Conservation (phyloP, 2,888 invertebrate species). For the Hyppa rectilinea region DNA sequence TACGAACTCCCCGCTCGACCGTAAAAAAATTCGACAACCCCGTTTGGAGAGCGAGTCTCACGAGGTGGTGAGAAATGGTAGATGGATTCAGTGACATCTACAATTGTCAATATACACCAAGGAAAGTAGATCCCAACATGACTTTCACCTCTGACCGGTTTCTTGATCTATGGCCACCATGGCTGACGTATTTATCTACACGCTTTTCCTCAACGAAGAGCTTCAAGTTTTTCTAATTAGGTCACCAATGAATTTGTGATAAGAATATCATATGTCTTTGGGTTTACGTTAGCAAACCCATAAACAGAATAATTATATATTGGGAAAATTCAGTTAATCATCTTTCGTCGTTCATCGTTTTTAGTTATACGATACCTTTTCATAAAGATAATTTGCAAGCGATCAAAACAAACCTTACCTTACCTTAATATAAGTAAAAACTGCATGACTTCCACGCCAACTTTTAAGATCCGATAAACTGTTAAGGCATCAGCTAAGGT, state of each 20-base stretch:
- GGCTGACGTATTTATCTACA: conserved; percentile 20
- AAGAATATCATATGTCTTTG: too few relatives aligned
- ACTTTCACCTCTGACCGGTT: conserved; percentile 6
- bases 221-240: conserved; percentile 38
- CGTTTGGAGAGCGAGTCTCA: neutral
- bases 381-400: neutral
- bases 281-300: too few relatives aligned
- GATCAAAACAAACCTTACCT: neutral
- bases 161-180: conserved; percentile 2
- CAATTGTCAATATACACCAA: neutral
- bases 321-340: neutral
- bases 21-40: neutral
- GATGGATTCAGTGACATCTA: neutral
- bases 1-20: neutral
- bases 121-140: neutral
- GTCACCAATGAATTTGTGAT: conserved; percentile 19
- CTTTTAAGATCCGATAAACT: neutral
- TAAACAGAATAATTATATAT: neutral
- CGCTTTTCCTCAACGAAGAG: conserved; percentile 34
- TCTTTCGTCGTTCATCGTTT: too few relatives aligned
- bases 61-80: neutral
- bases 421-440: neutral
- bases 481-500: neutral
- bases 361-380: neutral
- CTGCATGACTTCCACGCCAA: too few relatives aligned